These are phyloP conservation scores for Automeris io DNA, from an alignment of 2,888 invertebrate genomes.

Conservation along the genomic window DNA sequence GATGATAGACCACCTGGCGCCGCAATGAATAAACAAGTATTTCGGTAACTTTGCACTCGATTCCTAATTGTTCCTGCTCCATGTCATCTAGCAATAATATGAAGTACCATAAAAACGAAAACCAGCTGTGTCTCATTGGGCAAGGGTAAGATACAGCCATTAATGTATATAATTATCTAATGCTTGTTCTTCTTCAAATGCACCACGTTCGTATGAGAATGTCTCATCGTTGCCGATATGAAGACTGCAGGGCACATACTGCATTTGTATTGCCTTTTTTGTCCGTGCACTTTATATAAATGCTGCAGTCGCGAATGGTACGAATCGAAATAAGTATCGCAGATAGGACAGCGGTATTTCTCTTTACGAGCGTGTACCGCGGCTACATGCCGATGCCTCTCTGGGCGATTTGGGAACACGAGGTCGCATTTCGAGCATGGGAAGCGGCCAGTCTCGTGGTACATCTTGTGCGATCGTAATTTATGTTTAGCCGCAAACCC, in stretches of 20 bases:
- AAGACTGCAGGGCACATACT: constrained; percentile 39
- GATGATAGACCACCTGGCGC: too few relatives aligned
- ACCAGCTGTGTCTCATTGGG: too few relatives aligned
- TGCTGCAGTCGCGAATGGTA: constrained; percentile 43
- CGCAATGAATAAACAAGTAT: too few relatives aligned
- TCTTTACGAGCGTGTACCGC: constrained; percentile 38
- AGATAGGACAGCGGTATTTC: constrained; percentile 47
- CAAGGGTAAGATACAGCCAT: too few relatives aligned
- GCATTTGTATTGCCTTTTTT: constrained; percentile 42
- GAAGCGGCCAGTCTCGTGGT: constrained; percentile 51
- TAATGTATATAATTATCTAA: too few relatives aligned
- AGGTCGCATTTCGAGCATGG: constrained; percentile 56
- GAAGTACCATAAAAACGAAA: too few relatives aligned
- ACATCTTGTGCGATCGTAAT: constrained; percentile 48
- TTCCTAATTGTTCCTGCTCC: too few relatives aligned
- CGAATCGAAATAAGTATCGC: constrained; percentile 37
- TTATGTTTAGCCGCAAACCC: constrained; percentile 58
- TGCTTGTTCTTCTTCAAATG: constrained; percentile 32
- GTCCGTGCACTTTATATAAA: constrained; percentile 37
- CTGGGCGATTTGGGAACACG: constrained; percentile 40
- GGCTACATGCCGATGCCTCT: constrained; percentile 35
- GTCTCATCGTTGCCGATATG: constrained; percentile 45
- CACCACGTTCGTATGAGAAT: constrained; percentile 50
- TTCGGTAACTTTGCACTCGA: too few relatives aligned
- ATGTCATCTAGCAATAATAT: too few relatives aligned